Conservation (phyloP, 2,113 vertebrate species). For the Zosterops pallidus region DNA sequence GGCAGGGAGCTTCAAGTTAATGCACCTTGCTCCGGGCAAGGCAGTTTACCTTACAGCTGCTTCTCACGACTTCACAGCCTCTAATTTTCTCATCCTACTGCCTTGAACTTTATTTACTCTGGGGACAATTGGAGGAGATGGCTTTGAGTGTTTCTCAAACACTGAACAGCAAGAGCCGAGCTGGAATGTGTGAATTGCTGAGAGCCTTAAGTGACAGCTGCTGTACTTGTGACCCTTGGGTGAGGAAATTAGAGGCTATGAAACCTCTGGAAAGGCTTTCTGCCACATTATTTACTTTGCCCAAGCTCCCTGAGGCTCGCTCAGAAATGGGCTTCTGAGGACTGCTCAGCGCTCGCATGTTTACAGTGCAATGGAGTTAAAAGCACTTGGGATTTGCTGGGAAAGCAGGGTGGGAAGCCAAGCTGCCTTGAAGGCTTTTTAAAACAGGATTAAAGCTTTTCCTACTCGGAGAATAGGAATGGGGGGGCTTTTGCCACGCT, state of each 20-base stretch:
- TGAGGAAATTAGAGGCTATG: conserved; percentile 38
- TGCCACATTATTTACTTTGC: conserved; percentile 30
- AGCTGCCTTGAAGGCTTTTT: conserved; percentile 7
- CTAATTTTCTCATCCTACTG: conserved; percentile 16
- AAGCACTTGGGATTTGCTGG: conserved; percentile 33
- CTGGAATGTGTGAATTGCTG: conserved; percentile 45
- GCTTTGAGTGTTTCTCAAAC: conserved; percentile 40
- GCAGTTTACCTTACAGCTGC: conserved; percentile 13
- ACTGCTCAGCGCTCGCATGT: not conserved
- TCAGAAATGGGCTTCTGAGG: conserved; percentile 4
- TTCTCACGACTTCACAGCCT: conserved; percentile 4
- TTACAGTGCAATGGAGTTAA: conserved; percentile 51
- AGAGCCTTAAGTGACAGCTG: conserved; percentile 30
- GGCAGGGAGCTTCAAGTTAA: not conserved
- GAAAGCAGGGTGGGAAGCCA: conserved; percentile 13
- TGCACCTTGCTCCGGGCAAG: not conserved
- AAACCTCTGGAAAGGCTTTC: conserved; percentile 39
- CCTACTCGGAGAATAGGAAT: not conserved
- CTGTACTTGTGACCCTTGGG: conserved; percentile 38
- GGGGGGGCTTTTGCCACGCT: not conserved
- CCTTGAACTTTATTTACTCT: conserved; percentile 45
- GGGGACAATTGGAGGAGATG: conserved; percentile 9
- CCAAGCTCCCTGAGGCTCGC: not conserved
- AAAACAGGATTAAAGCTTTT: conserved; percentile 32
- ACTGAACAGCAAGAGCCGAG: not conserved